Evolutionary conservation across 2,888 invertebrate genomes (phyloP), one percentile per base, ranked within the genome.

Genomic region (Morpho achilles): DNA sequence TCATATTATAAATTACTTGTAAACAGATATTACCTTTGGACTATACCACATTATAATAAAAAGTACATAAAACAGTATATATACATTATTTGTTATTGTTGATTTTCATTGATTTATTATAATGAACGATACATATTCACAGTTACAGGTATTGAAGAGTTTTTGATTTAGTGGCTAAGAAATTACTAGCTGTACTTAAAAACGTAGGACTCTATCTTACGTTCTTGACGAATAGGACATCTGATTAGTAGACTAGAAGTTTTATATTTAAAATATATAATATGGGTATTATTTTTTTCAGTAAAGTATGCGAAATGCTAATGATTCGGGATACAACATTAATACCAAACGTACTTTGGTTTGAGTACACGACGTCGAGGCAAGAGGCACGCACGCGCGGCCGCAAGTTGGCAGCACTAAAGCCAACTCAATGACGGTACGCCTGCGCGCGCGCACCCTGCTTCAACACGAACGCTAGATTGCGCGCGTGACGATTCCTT

Each of bases 261-360:
- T 42, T 16, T 50, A 6, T 16, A 6, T 5, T 22, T 50, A 16
- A 16, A 50, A 39, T 40, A 50, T 16, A 16, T 50, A 8, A 22
- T 32, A 32, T 32, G 40, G 39, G 8, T 16, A 8, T 56, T 53
- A 32, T 42, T 65, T 59, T 55, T 91, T 92, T 40, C 90, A 97
- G 97, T 93, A 95, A 94, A 86, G 84, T 96, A 67, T 95, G 96
- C 59, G 97, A 98, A 87, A 94, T 96, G 81, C 86, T 97, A 62
- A 93, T 98, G 87, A 87, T 98, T 62, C 92, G 97, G 65, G 98
- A 98, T 78, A 96, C 97, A 45, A 96, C 97, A 1, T 86, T 97
- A 59, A 98, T 98, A 79, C 97, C 97, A 39, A 97, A 98, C 81
- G 95, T 98, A 16, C 81, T 97, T 67, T 97, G 97, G 97, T 98